Conservation (phyloP, 2,797 vertebrate species). For the Propithecus deckenii region DNA sequence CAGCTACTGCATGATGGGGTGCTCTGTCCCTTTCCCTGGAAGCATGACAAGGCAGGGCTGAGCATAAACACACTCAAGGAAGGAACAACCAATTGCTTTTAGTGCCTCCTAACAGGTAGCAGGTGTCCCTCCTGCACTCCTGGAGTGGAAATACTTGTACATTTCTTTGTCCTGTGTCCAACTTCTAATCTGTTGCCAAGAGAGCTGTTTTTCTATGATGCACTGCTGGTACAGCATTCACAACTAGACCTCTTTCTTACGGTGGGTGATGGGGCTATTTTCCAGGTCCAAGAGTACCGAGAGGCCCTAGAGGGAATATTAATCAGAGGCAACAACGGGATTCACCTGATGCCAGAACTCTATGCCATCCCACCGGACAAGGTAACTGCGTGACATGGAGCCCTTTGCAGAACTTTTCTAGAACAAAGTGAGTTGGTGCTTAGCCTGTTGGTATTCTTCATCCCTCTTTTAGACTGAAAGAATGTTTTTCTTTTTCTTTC, state of each 20-base stretch:
- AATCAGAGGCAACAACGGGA: slow-evolving; percentile 94
- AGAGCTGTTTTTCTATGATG: background rate
- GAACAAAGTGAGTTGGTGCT: background rate
- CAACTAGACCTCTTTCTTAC: background rate
- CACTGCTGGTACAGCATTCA: background rate
- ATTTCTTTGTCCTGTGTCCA: background rate
- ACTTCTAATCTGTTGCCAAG: background rate
- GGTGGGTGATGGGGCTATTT: background rate
- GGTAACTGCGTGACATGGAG: slow-evolving; percentile 83
- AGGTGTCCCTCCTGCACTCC: background rate
- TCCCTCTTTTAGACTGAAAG: background rate
- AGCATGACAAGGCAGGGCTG: background rate
- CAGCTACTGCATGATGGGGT: background rate
- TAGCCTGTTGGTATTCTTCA: slow-evolving; percentile 7
- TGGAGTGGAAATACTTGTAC: background rate
- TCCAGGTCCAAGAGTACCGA: slow-evolving; percentile 95
- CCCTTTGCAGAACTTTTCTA: background rate
- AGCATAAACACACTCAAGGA: background rate
- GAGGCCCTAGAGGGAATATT: slow-evolving; percentile 96
- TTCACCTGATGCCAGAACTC: slow-evolving; percentile 94
- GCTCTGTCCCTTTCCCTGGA: background rate
- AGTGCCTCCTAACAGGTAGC: background rate
- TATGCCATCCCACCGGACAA: slow-evolving; percentile 94
- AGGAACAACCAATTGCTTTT: background rate
- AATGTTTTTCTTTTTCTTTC: background rate